These are phyloP conservation scores for Lasioglossum leucozonium DNA, from an alignment of 2,888 invertebrate species.

Conservation along the genomic window DNA sequence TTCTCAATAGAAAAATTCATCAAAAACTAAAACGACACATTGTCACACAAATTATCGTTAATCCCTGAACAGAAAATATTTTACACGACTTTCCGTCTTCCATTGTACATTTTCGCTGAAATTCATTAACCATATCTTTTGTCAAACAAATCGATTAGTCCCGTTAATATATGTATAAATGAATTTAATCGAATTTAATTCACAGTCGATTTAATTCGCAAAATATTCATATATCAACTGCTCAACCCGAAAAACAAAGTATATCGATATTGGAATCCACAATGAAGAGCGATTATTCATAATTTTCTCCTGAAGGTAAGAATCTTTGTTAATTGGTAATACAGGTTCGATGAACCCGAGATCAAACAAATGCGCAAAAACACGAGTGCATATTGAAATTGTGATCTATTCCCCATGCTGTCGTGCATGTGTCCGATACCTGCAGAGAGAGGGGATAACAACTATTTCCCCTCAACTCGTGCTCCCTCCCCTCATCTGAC, in stretches of 20 bases:
- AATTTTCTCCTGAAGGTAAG: neutral
- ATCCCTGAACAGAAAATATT: neutral
- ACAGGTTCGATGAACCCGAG: neutral
- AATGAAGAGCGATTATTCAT: neutral
- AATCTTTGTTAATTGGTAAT: neutral
- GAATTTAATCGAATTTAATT: neutral
- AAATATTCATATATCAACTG: neutral
- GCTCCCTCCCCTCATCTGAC: too few relatives aligned
- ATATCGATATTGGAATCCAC: neutral
- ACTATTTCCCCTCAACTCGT: too few relatives aligned
- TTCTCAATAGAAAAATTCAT: neutral
- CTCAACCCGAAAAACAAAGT: neutral
- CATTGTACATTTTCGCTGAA: neutral
- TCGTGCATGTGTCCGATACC: too few relatives aligned
- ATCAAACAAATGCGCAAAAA: neutral
- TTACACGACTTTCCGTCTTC: neutral
- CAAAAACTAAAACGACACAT: neutral
- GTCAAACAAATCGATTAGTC: neutral
- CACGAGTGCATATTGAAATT: too few relatives aligned
- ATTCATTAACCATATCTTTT: neutral
- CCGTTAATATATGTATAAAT: too few relatives aligned
- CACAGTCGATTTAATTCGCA: neutral
- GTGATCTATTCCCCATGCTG: too few relatives aligned
- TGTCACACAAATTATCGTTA: neutral
- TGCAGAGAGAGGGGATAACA: too few relatives aligned